A percentile compares a stretch with the other conserved stretches of the same genome.
phyloP scores from a whole-genome alignment of 1,140 invertebrate species.

The Aplysia californica region DNA sequence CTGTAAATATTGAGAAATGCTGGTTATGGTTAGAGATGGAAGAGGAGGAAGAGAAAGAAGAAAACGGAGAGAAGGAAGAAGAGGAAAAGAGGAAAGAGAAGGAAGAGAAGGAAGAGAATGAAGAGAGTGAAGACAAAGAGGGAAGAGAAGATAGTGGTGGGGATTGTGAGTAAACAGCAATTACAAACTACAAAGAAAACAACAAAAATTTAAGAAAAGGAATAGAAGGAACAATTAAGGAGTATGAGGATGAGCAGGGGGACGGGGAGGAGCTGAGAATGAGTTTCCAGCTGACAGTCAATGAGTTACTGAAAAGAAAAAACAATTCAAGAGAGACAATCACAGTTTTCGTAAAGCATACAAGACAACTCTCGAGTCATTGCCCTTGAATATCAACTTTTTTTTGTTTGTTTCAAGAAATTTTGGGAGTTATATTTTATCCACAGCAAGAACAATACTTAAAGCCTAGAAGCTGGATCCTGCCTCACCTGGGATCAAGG shows the following conservation, averaged over 20 bases:
- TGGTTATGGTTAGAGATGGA: not conserved
- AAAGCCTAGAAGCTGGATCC: no score
- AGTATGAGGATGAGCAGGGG: conserved; percentile 7
- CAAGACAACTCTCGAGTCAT: no score
- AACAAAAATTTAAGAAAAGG: not conserved
- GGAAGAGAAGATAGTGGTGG: conserved; percentile 1
- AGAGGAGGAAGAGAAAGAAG: conserved; percentile 7
- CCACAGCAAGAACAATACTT: no score
- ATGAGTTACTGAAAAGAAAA: no score
- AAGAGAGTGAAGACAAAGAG: not conserved
- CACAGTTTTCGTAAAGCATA: no score
- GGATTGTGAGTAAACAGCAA: conserved; percentile 48
- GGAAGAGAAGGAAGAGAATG: not conserved
- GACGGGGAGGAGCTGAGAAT: not conserved
- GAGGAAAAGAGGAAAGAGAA: not conserved
- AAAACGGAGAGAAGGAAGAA: not conserved
- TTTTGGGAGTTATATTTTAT: no score
- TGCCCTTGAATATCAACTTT: no score
- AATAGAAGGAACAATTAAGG: not conserved
- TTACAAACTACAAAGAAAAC: conserved; percentile 2
- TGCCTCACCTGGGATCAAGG: no score
- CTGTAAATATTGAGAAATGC: no score
- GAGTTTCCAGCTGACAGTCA: no score
- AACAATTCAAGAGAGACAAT: no score
- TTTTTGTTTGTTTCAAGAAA: no score